Base-by-base conservation (phyloP, 1,140 invertebrate species). In the Drosophila navojoa region DNA sequence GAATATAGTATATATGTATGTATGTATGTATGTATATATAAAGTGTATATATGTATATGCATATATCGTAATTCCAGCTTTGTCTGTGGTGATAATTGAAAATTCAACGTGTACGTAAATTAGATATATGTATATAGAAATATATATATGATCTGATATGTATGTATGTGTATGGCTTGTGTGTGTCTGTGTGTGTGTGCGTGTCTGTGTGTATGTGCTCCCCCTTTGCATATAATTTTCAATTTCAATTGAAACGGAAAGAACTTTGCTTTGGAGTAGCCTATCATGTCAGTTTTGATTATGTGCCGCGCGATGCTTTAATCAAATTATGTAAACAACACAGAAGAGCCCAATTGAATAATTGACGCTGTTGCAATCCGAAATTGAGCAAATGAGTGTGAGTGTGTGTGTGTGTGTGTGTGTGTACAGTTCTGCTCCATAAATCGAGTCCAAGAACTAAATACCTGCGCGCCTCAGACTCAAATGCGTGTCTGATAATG, bases 211-310 rank as follows among this genome's bases (percentile, higher is more conserved):
- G 68, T 54, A 47, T 52, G 27, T 47, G 15, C 10, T 32, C 78
- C 64, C 84, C 82, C 80, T 16, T 11, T 11, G 7, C 44, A 47
- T 60, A 76, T 54, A 64, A 77, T 71, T 63, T 63, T 59, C 63
- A 59, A 49, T 63, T 67, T 63, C 71, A 85, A 89, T 81, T 85
- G 82, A 89, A 86, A 89, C 69, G 73, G 69, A 76, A 72, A 66
- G 68, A 75, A 75, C 72, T 75, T 75, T 75, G 67, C 68, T 71
- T 84, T 82, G 70, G 76, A 76, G 77, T 80, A 90, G 77, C 80
- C 73, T 90, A 84, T 90, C 85, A 90, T 90, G 84, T 71, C 84
- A 84, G 71, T 85, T 89, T 80, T 80, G 80, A 89, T 87, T 87
- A 79, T 82, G 76, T 76, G 79, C 68, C 84, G 78, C 69, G 64